Evolutionary conservation across 2,888 invertebrate genomes (phyloP), one percentile per base, ranked within the genome.

Genomic region (Machimus rusticus): DNA sequence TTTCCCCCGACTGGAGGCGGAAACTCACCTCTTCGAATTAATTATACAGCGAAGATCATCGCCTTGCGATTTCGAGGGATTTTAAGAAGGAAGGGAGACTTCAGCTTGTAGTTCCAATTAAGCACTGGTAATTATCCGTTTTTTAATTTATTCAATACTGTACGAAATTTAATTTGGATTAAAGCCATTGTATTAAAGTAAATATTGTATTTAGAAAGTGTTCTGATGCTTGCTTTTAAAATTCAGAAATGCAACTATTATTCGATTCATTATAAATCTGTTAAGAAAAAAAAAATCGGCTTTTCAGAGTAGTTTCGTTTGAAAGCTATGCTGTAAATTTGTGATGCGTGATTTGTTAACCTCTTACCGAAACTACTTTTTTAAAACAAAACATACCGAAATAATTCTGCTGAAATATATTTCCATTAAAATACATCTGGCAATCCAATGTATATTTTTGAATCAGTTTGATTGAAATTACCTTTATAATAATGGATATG

Each of bases 1-100:
- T 79, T 79, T 12, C 79, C 23, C 43, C 14, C 34, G 39, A 57
- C 37, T 34, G 12, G 55, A 34, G 14, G 66, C 57, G 12, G 57
- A n/a, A 31, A 66, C 57, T 82, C 57, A 82, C 57, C 82, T 82
- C 31, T 9, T 66, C 39, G 23, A 66, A 82, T 66, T 82, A 82
- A 82, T 82, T 82, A 82, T 34, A 37, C 23, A 39, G 39, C 34
- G 8, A 37, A 12, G 37, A n/a, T 82, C 37, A 66, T 66, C 39
- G 66, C 2, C 66, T 66, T 66, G 5, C 51, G 51, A 16, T 51
- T 46, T 46, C 43, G 51, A 51, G 51, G n/a, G 51, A 51, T 51
- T n/a, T 16, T 51, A n/a, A 51, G 51, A 6, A 51, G 51, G n/a
- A 51, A 51, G 51, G 51, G 51, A n/a, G n/a, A n/a, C n/a, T 51